phyloP scores from a whole-genome alignment of 2,113 vertebrate species.

The Centropus unirufus region DNA sequence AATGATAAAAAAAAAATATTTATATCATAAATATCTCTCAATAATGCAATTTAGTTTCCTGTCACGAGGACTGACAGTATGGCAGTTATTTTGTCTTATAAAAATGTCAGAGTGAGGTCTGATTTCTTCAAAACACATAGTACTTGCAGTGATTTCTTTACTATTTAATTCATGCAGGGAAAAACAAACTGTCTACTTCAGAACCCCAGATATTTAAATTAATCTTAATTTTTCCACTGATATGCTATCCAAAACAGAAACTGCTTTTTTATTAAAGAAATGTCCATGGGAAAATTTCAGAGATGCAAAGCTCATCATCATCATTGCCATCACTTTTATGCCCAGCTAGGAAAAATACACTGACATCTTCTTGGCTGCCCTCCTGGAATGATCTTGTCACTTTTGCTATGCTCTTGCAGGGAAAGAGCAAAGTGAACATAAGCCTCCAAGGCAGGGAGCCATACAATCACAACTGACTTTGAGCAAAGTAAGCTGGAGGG shows the following conservation, averaged over 20 bases:
- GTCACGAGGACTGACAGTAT: background rate
- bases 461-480: background rate
- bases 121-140: background rate
- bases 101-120: background rate
- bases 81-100: background rate
- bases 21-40: background rate
- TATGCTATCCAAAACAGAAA: background rate
- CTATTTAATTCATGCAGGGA: background rate
- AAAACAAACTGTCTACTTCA: background rate
- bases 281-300: background rate
- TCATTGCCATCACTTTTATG: background rate
- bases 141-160: background rate
- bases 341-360: background rate
- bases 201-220: background rate
- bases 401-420: background rate
- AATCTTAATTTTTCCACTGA: background rate
- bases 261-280: background rate
- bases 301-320: background rate
- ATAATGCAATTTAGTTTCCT: background rate
- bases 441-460: slow-evolving; percentile 22
- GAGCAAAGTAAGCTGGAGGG: slow-evolving; percentile 6
- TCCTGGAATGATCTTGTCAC: slow-evolving; percentile 37
- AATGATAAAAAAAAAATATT: background rate
- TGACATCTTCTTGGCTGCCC: slow-evolving; percentile 43
- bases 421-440: slow-evolving; percentile 11